phyloP scores from a whole-genome alignment of 2,797 vertebrate genomes.

The Gephyroberyx darwinii region DNA sequence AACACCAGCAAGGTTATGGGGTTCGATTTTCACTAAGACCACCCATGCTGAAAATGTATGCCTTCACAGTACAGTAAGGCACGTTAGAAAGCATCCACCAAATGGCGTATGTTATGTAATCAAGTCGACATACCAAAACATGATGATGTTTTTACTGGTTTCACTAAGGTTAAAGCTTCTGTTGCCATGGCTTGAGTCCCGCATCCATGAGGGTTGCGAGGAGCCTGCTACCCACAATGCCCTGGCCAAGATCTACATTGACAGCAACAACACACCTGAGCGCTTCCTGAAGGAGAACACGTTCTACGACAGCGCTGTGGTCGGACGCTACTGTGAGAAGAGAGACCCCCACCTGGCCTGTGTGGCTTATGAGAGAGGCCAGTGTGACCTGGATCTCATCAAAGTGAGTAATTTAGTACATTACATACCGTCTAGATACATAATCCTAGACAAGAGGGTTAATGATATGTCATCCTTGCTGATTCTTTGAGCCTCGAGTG shows the following conservation, averaged over 20 bases:
- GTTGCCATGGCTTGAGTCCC: slow-evolving; percentile 91
- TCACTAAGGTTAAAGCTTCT: slow-evolving; percentile 87
- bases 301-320: slow-evolving; percentile 90
- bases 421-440: background rate
- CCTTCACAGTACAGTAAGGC: too few relatives aligned
- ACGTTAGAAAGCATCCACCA: background rate
- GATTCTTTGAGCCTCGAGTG: background rate
- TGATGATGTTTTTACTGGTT: background rate
- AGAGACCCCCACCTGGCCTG: slow-evolving; percentile 93
- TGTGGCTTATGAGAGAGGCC: slow-evolving; percentile 90
- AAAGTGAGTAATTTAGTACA: slow-evolving; percentile 78
- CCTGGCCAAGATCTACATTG: slow-evolving; percentile 93
- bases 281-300: slow-evolving; percentile 90
- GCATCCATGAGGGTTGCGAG: slow-evolving; percentile 91
- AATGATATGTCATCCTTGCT: background rate
- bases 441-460: background rate
- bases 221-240: slow-evolving; percentile 93
- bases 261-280: slow-evolving; percentile 92
- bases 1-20: too few relatives aligned
- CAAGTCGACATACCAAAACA: background rate
- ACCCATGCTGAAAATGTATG: too few relatives aligned
- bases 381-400: slow-evolving; percentile 92
- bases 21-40: too few relatives aligned
- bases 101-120: background rate
- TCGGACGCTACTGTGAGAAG: slow-evolving; percentile 92